These are phyloP conservation scores for Osmoderma eremita DNA, from an alignment of 2,888 invertebrate species.

Conservation along the genomic window DNA sequence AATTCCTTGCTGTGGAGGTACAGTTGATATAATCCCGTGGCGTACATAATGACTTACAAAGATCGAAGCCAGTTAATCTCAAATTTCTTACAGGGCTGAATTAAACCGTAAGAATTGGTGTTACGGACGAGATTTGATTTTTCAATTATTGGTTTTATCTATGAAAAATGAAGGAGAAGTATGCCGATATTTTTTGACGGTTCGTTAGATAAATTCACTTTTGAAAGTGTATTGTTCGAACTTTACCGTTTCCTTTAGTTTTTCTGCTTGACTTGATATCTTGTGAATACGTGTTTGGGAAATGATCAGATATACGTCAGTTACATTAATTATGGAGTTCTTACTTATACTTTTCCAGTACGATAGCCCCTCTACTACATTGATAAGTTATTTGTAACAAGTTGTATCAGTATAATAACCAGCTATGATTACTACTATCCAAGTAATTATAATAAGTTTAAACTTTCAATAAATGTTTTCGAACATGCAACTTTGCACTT, in stretches of 20 bases:
- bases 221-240: conserved; percentile 26
- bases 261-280: conserved; percentile 11
- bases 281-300: background rate
- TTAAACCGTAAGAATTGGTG: conserved; percentile 22
- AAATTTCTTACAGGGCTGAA: conserved; percentile 14
- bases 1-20: conserved; percentile 25
- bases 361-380: too few species aligned
- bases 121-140: conserved; percentile 23
- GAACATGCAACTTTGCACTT: too few species aligned
- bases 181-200: background rate
- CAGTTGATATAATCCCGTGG: conserved; percentile 21
- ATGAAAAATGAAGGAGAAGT: conserved; percentile 5
- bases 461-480: too few species aligned
- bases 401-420: too few species aligned
- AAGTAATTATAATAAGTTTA: too few species aligned
- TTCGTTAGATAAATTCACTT: conserved; percentile 34
- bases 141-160: conserved; percentile 20
- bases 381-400: too few species aligned
- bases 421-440: too few species aligned
- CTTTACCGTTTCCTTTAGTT: conserved; percentile 25
- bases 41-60: conserved; percentile 36
- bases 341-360: too few species aligned
- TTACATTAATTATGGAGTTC: too few species aligned
- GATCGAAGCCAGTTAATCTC: conserved; percentile 26
- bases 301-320: background rate